A percentile compares a stretch with the other conserved stretches of the same genome.
These are phyloP conservation scores for Cairina moschata DNA, from an alignment of 2,113 vertebrate genomes.

Conservation along the genomic window DNA sequence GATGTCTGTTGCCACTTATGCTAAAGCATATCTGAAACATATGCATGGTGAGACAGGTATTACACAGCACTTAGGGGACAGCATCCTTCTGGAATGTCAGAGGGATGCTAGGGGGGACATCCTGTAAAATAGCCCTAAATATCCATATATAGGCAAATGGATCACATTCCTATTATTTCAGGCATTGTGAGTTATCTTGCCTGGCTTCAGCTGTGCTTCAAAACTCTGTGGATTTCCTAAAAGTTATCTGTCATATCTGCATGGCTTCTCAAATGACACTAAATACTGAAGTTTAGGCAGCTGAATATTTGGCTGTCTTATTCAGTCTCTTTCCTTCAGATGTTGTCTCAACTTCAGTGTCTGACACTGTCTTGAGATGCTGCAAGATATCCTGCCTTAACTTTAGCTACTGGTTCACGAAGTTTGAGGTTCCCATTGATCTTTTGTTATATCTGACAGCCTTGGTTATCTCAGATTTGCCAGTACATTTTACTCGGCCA, in stretches of 20 bases:
- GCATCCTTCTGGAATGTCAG: slow-evolving; percentile 21
- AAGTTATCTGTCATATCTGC: not conserved
- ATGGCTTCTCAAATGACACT: not conserved
- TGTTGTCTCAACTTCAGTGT: not conserved
- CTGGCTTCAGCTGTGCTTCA: not conserved
- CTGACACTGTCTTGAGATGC: not conserved
- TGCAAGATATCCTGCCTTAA: not conserved
- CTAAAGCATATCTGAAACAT: not conserved
- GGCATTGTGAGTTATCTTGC: not conserved
- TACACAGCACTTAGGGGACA: not conserved
- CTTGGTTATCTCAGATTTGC: not conserved
- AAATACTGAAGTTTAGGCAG: not conserved
- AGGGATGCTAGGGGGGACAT: slow-evolving; percentile 7
- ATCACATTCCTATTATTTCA: not conserved
- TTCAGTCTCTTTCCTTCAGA: not conserved
- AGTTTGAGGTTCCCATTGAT: not conserved
- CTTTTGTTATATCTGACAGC: not conserved
- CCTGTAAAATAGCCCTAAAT: slow-evolving; percentile 12
- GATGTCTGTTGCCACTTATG: not conserved
- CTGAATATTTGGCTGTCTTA: not conserved
- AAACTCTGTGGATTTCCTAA: not conserved
- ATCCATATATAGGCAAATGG: not conserved
- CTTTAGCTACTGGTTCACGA: not conserved
- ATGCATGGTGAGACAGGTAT: not conserved
- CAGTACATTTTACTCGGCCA: not conserved